Percentiles rank a stretch among this genome's conserved stretches.
Conservation (phyloP, 2,888 invertebrate species). For the Cosmia trapezina region DNA sequence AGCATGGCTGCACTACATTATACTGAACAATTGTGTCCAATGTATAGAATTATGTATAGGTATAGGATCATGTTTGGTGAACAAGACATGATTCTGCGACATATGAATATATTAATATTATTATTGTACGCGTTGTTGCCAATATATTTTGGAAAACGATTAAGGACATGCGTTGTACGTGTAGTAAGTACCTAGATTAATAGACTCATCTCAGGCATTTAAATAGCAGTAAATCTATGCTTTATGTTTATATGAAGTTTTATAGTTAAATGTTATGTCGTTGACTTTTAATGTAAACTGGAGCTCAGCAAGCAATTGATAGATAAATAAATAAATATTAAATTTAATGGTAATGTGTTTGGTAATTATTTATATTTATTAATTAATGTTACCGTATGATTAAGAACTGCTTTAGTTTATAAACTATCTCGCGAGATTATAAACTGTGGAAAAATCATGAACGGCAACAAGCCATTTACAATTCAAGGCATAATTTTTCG, state of each 20-base stretch:
- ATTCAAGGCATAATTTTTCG: no score
- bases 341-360: no score
- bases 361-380: no score
- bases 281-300: neutral
- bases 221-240: neutral
- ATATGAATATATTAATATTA: constrained; percentile 38
- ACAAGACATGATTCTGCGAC: constrained; percentile 29
- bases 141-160: constrained; percentile 3
- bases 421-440: no score
- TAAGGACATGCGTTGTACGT: neutral
- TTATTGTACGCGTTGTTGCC: neutral
- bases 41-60: neutral
- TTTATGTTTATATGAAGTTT: neutral
- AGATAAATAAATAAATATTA: neutral
- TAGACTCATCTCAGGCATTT: neutral
- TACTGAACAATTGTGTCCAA: constrained; percentile 8
- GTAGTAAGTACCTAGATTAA: neutral
- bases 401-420: no score
- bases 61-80: constrained; percentile 11
- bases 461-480: no score
- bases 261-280: neutral
- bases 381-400: no score
- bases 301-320: neutral
- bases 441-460: no score
- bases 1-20: constrained; percentile 7